These are phyloP conservation scores for Macrobrachium nipponense DNA, from an alignment of 1,140 invertebrate species.

Conservation along the genomic window DNA sequence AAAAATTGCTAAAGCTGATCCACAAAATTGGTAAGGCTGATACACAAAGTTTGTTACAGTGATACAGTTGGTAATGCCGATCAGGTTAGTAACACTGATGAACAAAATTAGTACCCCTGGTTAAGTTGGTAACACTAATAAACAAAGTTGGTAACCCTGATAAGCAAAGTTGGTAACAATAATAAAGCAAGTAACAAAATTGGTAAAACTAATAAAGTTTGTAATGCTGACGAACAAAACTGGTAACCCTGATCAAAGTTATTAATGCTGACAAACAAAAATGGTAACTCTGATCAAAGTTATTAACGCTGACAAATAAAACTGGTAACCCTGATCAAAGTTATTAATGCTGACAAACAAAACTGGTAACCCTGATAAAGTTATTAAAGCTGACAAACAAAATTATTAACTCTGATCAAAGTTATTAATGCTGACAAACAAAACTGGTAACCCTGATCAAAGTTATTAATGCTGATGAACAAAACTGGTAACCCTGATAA, in stretches of 20 bases:
- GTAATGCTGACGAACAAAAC: background rate
- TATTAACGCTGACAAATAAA: no score
- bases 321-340: background rate
- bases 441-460: no score
- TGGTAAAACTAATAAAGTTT: no score
- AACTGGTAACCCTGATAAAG: no score
- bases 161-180: background rate
- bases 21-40: no score
- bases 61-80: no score
- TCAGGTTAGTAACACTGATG: no score
- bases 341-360: conserved; percentile 35
- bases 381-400: background rate
- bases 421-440: background rate
- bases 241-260: background rate
- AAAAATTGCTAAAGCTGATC: no score
- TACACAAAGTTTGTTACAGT: no score
- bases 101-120: no score
- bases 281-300: no score
- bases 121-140: conserved; percentile 44
- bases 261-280: background rate
- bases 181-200: background rate
- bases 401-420: background rate
- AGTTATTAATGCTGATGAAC: no score
- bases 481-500: background rate
- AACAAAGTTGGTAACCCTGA: conserved; percentile 5